These are phyloP conservation scores for Poecilia wingei DNA, from an alignment of 2,797 vertebrate genomes.

Conservation along the genomic window DNA sequence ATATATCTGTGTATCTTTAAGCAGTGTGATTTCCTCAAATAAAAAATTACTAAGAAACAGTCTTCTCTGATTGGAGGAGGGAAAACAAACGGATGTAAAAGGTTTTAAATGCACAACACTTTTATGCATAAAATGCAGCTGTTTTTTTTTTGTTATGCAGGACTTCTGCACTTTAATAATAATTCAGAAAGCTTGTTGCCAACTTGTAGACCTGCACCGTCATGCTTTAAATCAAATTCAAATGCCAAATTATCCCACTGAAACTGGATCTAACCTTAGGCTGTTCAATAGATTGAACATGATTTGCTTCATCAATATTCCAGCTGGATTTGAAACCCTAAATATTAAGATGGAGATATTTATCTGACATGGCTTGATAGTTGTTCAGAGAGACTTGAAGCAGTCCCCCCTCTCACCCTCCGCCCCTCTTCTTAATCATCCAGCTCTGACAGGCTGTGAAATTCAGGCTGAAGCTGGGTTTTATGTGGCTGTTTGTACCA, in stretches of 20 bases:
- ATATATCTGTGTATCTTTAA: neutral
- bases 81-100: neutral
- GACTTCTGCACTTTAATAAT: neutral
- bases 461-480: constrained; percentile 52
- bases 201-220: constrained; percentile 22
- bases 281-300: constrained; percentile 50
- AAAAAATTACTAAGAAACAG: neutral
- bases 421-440: constrained; percentile 24
- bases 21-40: neutral
- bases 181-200: neutral
- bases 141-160: neutral
- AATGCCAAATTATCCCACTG: constrained; percentile 27
- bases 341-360: constrained; percentile 49
- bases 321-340: constrained; percentile 65
- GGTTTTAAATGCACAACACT: neutral
- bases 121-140: neutral
- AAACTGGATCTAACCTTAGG: constrained; percentile 34
- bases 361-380: constrained; percentile 55
- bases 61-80: neutral
- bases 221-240: constrained; percentile 36
- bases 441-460: constrained; percentile 52
- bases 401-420: constrained; percentile 7
- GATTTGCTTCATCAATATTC: constrained; percentile 70
- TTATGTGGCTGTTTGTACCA: constrained; percentile 55
- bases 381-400: constrained; percentile 40